These are phyloP conservation scores for Neelides sp. DNA, from an alignment of 1,140 invertebrate genomes.

Conservation along the genomic window DNA sequence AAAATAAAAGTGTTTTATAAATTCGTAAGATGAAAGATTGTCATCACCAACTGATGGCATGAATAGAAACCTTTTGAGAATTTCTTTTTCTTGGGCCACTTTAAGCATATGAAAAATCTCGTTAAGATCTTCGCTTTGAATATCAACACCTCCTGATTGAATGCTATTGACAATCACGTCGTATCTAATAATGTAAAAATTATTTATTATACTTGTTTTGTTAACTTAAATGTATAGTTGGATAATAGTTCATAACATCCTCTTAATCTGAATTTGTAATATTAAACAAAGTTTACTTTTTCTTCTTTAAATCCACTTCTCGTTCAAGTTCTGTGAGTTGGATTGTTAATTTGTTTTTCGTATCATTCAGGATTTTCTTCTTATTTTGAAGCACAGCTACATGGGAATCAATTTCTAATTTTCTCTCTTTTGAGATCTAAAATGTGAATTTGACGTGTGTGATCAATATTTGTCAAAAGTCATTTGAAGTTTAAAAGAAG, in stretches of 20 bases:
- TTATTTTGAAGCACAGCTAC: constrained; percentile 30
- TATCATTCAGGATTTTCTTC: constrained; percentile 43
- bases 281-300: constrained; percentile 32
- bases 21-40: background rate
- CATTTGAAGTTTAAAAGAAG: background rate
- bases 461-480: background rate
- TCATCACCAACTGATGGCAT: background rate
- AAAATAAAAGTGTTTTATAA: constrained; percentile 32
- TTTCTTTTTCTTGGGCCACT: constrained; percentile 28
- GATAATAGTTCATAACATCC: background rate
- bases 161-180: constrained; percentile 35
- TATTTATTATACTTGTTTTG: background rate
- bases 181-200: constrained; percentile 18
- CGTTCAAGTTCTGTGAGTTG: constrained; percentile 44
- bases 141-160: constrained; percentile 38
- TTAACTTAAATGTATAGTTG: background rate
- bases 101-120: constrained; percentile 54
- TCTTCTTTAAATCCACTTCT: constrained; percentile 48
- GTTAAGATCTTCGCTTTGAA: constrained; percentile 38
- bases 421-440: constrained; percentile 16
- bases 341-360: constrained; percentile 43
- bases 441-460: background rate
- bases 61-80: constrained; percentile 7
- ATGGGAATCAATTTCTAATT: constrained; percentile 17
- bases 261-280: background rate